Evolutionary conservation across 2,797 vertebrate species (phyloP).

Genomic region (Myotis pilosus): DNA sequence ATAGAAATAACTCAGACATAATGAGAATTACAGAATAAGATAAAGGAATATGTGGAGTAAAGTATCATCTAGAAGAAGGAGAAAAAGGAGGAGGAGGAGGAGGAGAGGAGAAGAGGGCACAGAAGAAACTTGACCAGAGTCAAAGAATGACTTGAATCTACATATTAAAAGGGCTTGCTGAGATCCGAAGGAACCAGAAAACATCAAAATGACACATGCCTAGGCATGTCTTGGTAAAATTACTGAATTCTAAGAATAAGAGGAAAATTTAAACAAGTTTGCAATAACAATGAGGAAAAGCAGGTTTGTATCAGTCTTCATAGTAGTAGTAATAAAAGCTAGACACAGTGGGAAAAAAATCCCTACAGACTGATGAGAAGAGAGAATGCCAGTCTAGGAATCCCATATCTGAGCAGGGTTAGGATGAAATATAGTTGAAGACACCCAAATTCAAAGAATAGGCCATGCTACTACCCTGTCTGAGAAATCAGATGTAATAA

Average conservation of each 20-base stretch:
- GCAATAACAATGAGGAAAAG: background rate
- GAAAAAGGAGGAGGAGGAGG: background rate
- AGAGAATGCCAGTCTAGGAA: background rate
- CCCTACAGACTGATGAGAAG: background rate
- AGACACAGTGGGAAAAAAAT: background rate
- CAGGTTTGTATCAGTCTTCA: background rate
- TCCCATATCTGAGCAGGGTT: background rate
- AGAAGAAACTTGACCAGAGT: background rate
- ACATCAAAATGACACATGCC: background rate
- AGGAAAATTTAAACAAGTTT: background rate
- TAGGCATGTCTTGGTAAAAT: background rate
- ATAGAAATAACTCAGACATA: background rate
- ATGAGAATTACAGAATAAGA: background rate
- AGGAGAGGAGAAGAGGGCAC: background rate
- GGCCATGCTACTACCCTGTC: background rate
- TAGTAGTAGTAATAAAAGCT: background rate
- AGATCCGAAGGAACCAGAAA: background rate
- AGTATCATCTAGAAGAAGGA: background rate
- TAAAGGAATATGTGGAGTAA: background rate
- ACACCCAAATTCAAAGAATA: background rate
- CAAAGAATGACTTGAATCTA: background rate
- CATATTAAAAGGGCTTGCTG: background rate
- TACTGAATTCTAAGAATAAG: background rate
- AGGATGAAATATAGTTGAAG: background rate
- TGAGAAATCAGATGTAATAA: background rate